Evolutionary conservation across 2,888 invertebrate genomes (phyloP).

Genomic region (Odontomyia ornata): DNA sequence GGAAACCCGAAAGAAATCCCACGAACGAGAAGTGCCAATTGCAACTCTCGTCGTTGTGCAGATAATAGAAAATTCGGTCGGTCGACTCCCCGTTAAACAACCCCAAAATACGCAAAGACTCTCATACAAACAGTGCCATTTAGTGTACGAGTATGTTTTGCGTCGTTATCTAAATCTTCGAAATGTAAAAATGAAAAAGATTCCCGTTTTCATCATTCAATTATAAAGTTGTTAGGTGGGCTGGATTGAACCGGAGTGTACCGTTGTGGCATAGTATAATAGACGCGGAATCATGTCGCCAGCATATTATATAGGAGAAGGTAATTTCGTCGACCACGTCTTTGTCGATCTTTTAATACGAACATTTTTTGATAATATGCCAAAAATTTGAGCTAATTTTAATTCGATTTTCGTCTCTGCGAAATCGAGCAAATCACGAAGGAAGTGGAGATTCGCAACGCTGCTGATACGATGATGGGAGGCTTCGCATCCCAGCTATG

Average conservation of each 20-base stretch:
- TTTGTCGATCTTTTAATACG: background rate
- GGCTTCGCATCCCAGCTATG: slow-evolving; percentile 23
- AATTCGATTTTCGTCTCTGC: slow-evolving; percentile 21
- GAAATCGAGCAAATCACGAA: background rate
- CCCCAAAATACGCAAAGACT: too few species aligned
- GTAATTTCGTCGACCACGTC: slow-evolving; percentile 25
- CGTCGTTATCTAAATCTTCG: background rate
- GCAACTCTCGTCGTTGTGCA: background rate
- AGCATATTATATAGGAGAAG: slow-evolving; percentile 8
- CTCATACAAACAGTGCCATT: background rate
- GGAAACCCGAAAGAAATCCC: background rate
- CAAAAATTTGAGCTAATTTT: slow-evolving; percentile 42
- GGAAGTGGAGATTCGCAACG: slow-evolving; percentile 10
- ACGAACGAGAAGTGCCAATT: background rate
- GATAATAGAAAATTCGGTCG: too few species aligned
- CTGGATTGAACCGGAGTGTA: background rate
- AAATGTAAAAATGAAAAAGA: background rate
- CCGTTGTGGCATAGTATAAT: background rate
- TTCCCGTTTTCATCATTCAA: background rate
- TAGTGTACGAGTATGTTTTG: slow-evolving; percentile 5
- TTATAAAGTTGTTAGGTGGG: background rate
- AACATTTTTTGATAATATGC: slow-evolving; percentile 39
- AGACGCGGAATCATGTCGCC: slow-evolving; percentile 31
- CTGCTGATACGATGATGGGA: background rate
- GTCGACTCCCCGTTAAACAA: too few species aligned